Base-by-base conservation (phyloP, 2,113 vertebrate species). In the Pseudorectes ferrugineus region DNA sequence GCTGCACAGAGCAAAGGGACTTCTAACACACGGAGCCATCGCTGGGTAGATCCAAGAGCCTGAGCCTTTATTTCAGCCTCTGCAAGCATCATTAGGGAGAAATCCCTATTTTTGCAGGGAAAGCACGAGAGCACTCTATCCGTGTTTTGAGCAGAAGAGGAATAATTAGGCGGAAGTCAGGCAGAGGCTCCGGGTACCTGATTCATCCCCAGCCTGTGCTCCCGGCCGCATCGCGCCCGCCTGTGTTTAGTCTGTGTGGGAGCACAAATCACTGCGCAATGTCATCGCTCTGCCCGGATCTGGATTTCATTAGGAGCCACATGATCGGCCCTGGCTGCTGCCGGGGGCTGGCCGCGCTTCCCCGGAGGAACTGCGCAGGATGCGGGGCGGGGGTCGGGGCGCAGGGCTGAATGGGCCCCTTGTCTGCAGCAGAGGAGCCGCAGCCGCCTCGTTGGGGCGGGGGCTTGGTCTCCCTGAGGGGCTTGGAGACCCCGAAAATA, bases 271-370 rank as follows among this genome's bases (percentile, higher is more conserved):
- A 88, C 45, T 25, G 94, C 24, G 24, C 82, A 10, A 38, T 90
- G 96, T 97, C 94, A 93, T 95, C 87, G 42, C 89, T 91, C 84
- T 86, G 36, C 92, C 84, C 54, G 89, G 80, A 85, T 95, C 97
- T 98, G 98, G 95, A 97, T 97, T 93, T 97, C 98, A 97, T 98
- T 98, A 97, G 58, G 92, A 96, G 96, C 96, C 97, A 96, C 96
- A 96, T 97, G 97, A 98, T 96, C 78, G 6, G 87, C 58, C 70
- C 92, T 82, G 77, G 97, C 86, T 83, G 95, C 96, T 70, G 85
- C 86, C 28, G 63, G 58, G 73, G 77, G 67, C 87, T 94, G 96
- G 93, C 88, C 1, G 15, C 42, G 17, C 82, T 92, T 82, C 79
- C 93, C 55, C 54, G 70, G 52, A 92, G 58, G 92, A 97, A 89